Base-by-base conservation (phyloP, 2,888 invertebrate species). In the Glaucopsyche alexis region DNA sequence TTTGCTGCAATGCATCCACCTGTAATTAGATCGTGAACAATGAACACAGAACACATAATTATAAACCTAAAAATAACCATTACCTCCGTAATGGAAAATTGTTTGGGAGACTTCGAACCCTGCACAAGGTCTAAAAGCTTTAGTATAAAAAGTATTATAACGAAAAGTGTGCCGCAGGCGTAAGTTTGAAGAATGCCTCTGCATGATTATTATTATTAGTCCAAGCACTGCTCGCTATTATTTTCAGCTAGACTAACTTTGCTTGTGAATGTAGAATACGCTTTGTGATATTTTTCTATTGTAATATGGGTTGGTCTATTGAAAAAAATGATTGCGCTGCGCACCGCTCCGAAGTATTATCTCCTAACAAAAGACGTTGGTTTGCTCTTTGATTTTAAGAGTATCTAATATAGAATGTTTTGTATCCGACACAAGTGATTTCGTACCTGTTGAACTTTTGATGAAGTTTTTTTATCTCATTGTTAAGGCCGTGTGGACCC, bases 221-320 rank as follows among this genome's bases (percentile, higher is more conserved):
- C 80, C 79, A 77, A 74, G 76, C 76, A 80, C 81, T 83, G 82
- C 80, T 81, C 81, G 81, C 84, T 83, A 81, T 84, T 81, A 82
- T 82, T 82, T 83, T 83, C 79, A 82, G 79, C 78, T 78, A 78
- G 78, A 76, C 77, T 79, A 77, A 78, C 78, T 81, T 82, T 80
- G 80, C 82, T 78, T 77, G 77, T 78, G 76, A 78, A 78, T 79
- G 76, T 73, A 75, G 75, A 76, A 76, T 76, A 72, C 77, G 75
- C 78, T 75, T 78, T 75, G 74, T 77, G 76, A 73, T 52, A 73
- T 72, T 71, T 55, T 71, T 71, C 76, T 73, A 78, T 77, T 78
- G 77, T 79, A 55, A 49, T 73, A 49, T 72, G 42, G 49, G 73
- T 67, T 74, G 73, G 75, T 45, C 42, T 66, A 50, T 52, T 40